Evolutionary conservation across 2,888 invertebrate genomes (phyloP).

Genomic region (Chymomyza procnemis): DNA sequence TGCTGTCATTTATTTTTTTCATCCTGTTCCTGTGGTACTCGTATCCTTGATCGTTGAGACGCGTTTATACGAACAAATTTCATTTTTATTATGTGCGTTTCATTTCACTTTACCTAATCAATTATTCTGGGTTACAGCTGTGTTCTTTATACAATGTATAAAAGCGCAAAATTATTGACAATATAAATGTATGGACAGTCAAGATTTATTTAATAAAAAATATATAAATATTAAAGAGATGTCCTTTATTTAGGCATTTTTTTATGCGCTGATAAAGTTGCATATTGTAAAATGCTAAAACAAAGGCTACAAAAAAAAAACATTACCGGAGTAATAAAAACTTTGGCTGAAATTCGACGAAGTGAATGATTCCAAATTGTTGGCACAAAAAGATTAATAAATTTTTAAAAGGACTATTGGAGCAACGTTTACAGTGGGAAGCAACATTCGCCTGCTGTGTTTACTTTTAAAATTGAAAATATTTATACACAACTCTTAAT

Average conservation of each 20-base stretch:
- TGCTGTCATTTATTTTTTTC: background rate
- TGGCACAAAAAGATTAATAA: no score
- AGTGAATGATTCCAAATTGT: no score
- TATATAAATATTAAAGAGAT: conserved; percentile 2
- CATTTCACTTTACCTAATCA: conserved; percentile 61
- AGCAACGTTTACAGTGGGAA: no score
- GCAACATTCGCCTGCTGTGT: no score
- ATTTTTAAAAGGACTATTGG: no score
- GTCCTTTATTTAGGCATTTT: conserved; percentile 15
- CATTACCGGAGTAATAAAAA: no score
- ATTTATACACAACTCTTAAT: no score
- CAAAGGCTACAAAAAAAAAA: no score
- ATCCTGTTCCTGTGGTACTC: background rate
- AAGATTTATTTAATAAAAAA: background rate
- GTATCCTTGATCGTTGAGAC: background rate
- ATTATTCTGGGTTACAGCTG: conserved; percentile 48
- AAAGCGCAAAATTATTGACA: background rate
- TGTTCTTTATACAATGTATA: background rate
- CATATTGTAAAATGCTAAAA: background rate
- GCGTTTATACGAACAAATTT: conserved; percentile 25
- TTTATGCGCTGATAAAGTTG: background rate
- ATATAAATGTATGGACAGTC: conserved; percentile 4
- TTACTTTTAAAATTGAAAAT: no score
- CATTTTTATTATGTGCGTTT: conserved; percentile 49
- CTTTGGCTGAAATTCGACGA: no score